Base-by-base conservation (phyloP, 2,113 vertebrate species). In the Ariopsis seemanni region DNA sequence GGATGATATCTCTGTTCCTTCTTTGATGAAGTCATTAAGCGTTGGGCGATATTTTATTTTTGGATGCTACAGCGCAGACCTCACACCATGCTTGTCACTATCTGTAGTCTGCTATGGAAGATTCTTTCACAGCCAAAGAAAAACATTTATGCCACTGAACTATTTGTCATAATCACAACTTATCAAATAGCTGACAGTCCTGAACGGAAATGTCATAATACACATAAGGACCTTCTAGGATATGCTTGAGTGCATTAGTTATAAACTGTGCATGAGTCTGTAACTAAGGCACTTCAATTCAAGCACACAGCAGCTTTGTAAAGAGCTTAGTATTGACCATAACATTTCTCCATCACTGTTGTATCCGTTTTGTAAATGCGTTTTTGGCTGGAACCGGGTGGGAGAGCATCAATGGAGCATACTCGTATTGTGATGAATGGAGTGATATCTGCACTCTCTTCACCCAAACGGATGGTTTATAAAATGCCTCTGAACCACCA, bases 301-400 rank as follows among this genome's bases (percentile, higher is more conserved):
- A 12, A 71, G n/a, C n/a, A 72, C 71, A 80, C 27, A 10, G 63
- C 34, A 67, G 78, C 30, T 82, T 75, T 58, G 81, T 90, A 84
- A 90, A 89, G 88, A 80, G 79, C 25, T 30, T 22, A 79, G 50
- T 30, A 63, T 8, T 65, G 53, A 71, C 60, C 6, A 57, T 86
- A 82, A 89, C 79, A 85, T 82, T 88, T 89, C 86, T 89, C 63
- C 72, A 50, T 78, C 83, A 71, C 85, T 85, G 82, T 85, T 80
- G 62, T 85, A 88, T 86, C 75, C 7, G 53, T 88, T 86, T 86
- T 80, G 34, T 82, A 62, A 86, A 88, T 77, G 86, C 18, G 62
- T 82, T 34, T 25, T 30, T 11, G 12, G 42, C 65, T 72, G 82
- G 65, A 85, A 69, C 65, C 30, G 57, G 34, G 25, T 62, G 17